Evolutionary conservation across 2,888 invertebrate species (phyloP).

Genomic region (Pimpla rufipes): DNA sequence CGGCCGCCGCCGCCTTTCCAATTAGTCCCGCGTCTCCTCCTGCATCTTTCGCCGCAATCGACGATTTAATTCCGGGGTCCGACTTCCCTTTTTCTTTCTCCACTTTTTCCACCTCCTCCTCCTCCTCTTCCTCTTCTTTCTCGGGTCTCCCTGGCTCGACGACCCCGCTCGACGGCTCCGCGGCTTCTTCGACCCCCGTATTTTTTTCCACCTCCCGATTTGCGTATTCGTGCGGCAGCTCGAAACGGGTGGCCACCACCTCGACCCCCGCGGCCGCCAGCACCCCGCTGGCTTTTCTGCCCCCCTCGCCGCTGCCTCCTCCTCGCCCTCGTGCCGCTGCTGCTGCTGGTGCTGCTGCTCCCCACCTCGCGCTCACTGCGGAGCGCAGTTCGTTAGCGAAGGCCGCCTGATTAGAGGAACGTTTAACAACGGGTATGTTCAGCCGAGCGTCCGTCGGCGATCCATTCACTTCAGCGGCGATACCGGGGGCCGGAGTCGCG

Average conservation of each 20-base stretch:
- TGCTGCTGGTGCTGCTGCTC: too few relatives aligned
- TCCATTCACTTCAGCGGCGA: conserved; percentile 70
- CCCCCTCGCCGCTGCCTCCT: too few relatives aligned
- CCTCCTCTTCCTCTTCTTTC: conserved; percentile 4
- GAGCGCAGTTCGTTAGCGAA: conserved; percentile 71
- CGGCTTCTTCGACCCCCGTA: conserved; percentile 20
- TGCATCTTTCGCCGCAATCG: conserved; percentile 36
- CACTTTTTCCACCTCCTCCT: not conserved
- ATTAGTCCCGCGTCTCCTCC: conserved; percentile 37
- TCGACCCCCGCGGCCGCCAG: conserved; percentile 13
- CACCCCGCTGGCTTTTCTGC: not conserved
- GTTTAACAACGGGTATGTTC: conserved; percentile 72
- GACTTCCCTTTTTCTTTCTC: conserved; percentile 10
- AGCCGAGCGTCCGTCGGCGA: conserved; percentile 69
- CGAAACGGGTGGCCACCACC: conserved; percentile 41
- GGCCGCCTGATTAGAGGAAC: conserved; percentile 72
- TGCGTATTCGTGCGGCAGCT: conserved; percentile 52
- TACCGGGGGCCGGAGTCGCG: conserved; percentile 47
- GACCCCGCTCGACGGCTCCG: not conserved
- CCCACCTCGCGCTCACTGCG: conserved; percentile 22
- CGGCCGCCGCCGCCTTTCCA: conserved; percentile 21
- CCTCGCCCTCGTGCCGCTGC: too few relatives aligned
- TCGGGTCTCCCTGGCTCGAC: not conserved
- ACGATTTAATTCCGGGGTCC: conserved; percentile 46
- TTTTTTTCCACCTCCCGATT: conserved; percentile 52